Conservation (phyloP, 2,113 vertebrate genomes). For the Clarias batrachus region DNA sequence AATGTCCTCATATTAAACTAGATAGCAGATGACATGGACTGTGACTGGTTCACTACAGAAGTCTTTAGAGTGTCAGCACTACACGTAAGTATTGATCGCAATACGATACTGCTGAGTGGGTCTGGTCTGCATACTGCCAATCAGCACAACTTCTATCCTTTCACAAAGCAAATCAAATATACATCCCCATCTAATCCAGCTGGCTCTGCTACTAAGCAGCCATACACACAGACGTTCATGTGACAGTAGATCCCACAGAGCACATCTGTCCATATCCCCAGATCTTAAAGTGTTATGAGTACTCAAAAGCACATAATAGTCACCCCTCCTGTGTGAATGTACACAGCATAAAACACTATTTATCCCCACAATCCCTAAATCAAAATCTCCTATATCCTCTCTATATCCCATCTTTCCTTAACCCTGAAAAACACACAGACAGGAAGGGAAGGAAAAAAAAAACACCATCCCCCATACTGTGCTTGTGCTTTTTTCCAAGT, state of each 20-base stretch:
- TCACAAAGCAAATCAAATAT: constrained; percentile 52
- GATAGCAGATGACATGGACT: constrained; percentile 83
- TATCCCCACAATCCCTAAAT: constrained; percentile 79
- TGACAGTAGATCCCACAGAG: constrained; percentile 8
- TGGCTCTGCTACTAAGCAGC: constrained; percentile 3
- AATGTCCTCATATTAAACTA: constrained; percentile 73
- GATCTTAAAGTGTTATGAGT: constrained; percentile 11
- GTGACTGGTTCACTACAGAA: constrained; percentile 80
- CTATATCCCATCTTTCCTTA: constrained; percentile 69
- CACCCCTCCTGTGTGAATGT: constrained; percentile 31
- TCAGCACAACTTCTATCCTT: constrained; percentile 85
- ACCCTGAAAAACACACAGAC: constrained; percentile 77
- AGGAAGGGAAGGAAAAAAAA: constrained; percentile 36
- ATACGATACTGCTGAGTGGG: constrained; percentile 93
- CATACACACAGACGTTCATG: neutral
- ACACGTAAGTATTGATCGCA: constrained; percentile 91
- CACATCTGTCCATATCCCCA: neutral
- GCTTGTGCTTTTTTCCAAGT: constrained; percentile 83
- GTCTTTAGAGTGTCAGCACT: constrained; percentile 87
- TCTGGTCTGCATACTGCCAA: constrained; percentile 79
- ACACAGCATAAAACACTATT: constrained; percentile 72
- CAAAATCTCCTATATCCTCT: constrained; percentile 79
- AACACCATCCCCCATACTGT: constrained; percentile 88
- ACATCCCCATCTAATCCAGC: constrained; percentile 1
- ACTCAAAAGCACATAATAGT: constrained; percentile 16